These are phyloP conservation scores for Holocentrus rufus DNA, from an alignment of 2,797 vertebrate species.

Conservation along the genomic window DNA sequence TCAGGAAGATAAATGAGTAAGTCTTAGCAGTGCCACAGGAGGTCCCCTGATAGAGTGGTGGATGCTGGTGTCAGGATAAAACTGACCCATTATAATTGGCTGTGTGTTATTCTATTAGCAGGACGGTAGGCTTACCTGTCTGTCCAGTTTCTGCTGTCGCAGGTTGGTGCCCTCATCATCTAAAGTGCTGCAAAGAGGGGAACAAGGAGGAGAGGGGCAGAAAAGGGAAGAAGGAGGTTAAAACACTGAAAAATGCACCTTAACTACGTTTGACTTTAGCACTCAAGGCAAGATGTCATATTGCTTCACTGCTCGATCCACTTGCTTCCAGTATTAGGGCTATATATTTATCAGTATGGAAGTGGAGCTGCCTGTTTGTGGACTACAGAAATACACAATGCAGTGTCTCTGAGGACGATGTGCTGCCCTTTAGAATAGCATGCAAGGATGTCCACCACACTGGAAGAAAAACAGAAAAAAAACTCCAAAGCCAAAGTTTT, in stretches of 20 bases:
- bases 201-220: conserved; percentile 23
- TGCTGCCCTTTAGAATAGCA: too few relatives aligned
- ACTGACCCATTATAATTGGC: conserved; percentile 20
- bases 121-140: conserved; percentile 85
- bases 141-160: conserved; percentile 97
- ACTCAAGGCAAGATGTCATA: too few relatives aligned
- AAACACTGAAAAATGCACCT: neutral
- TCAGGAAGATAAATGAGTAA: conserved; percentile 22
- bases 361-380: too few relatives aligned
- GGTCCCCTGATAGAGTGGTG: conserved; percentile 17
- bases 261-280: too few relatives aligned
- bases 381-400: too few relatives aligned
- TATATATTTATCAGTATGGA: too few relatives aligned
- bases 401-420: too few relatives aligned
- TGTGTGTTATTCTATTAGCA: conserved; percentile 11
- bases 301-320: too few relatives aligned
- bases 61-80: conserved; percentile 31
- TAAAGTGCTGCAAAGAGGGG: conserved; percentile 87
- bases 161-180: conserved; percentile 97
- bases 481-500: too few relatives aligned
- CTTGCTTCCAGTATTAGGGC: too few relatives aligned
- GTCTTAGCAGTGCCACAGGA: conserved; percentile 20
- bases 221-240: conserved; percentile 8
- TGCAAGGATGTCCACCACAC: too few relatives aligned
- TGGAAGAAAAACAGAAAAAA: too few relatives aligned